Conservation (phyloP, 1,140 invertebrate species). For the Galleria mellonella region DNA sequence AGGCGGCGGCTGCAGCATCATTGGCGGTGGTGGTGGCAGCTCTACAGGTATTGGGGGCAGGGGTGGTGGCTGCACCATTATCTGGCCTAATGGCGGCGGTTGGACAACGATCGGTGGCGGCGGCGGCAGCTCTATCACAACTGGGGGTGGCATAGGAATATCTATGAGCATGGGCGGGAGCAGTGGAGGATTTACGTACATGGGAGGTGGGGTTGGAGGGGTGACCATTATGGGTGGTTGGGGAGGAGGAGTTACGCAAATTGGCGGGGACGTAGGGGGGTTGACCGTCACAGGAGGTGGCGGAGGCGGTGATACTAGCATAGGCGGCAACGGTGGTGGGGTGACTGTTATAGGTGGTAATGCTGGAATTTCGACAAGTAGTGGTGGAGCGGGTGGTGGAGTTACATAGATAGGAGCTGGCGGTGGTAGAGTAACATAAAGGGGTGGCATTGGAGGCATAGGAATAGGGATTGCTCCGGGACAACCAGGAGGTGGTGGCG, state of each 20-base stretch:
- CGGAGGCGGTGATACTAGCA: conserved; percentile 38
- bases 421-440: conserved; percentile 24
- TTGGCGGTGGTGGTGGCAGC: conserved; percentile 36
- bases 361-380: conserved; percentile 35
- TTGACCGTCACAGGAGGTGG: conserved; percentile 35
- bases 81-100: conserved; percentile 36
- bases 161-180: conserved; percentile 41
- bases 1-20: conserved; percentile 46
- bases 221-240: conserved; percentile 42
- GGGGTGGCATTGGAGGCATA: conserved; percentile 27
- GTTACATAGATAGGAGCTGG: conserved; percentile 26
- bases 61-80: conserved; percentile 47
- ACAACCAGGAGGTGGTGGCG: conserved; percentile 18
- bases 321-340: conserved; percentile 37
- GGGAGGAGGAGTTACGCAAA: conserved; percentile 44
- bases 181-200: conserved; percentile 40
- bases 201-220: conserved; percentile 36
- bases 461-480: conserved; percentile 4
- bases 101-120: conserved; percentile 46
- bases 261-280: conserved; percentile 35
- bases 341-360: conserved; percentile 38
- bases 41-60: conserved; percentile 46
- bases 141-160: conserved; percentile 40
- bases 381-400: conserved; percentile 40
- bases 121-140: conserved; percentile 44